Evolutionary conservation across 2,797 vertebrate genomes (phyloP).

Genomic region (Pseudopleuronectes americanus): DNA sequence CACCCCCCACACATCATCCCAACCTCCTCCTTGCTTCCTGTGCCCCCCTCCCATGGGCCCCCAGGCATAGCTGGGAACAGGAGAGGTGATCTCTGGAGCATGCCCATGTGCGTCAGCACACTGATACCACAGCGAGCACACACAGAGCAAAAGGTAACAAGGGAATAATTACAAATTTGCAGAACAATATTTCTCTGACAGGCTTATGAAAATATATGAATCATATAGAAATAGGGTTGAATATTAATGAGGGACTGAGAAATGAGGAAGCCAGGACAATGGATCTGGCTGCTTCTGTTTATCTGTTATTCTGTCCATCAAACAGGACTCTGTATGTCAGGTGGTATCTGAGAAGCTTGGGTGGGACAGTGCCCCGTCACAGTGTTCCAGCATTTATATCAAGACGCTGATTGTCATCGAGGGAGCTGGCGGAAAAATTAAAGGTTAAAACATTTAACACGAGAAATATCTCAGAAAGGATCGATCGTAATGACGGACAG

Average conservation of each 20-base stretch:
- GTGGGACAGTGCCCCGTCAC: slow-evolving; percentile 34
- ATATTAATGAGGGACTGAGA: slow-evolving; percentile 23
- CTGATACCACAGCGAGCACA: slow-evolving; percentile 5
- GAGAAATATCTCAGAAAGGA: background rate
- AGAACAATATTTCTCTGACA: slow-evolving; percentile 20
- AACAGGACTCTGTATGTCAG: slow-evolving; percentile 40
- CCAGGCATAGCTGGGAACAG: slow-evolving; percentile 52
- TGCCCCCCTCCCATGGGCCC: slow-evolving; percentile 33
- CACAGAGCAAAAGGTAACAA: slow-evolving; percentile 15
- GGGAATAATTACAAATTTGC: slow-evolving; percentile 32
- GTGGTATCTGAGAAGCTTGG: slow-evolving; percentile 47
- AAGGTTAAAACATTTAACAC: slow-evolving; percentile 52
- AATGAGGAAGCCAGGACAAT: slow-evolving; percentile 18
- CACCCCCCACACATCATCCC: slow-evolving; percentile 2
- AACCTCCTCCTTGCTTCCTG: slow-evolving; percentile 36
- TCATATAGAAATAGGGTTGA: slow-evolving; percentile 12
- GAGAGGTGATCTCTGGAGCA: slow-evolving; percentile 67
- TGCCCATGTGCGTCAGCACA: slow-evolving; percentile 25
- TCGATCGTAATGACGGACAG: background rate
- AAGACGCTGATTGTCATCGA: slow-evolving; percentile 33
- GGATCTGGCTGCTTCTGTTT: slow-evolving; percentile 11
- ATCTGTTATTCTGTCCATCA: slow-evolving; percentile 48
- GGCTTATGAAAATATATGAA: slow-evolving; percentile 28
- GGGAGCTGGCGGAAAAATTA: background rate
- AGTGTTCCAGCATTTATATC: slow-evolving; percentile 22